phyloP scores from a whole-genome alignment of 2,888 invertebrate species.

The Dynastes hyllus region DNA sequence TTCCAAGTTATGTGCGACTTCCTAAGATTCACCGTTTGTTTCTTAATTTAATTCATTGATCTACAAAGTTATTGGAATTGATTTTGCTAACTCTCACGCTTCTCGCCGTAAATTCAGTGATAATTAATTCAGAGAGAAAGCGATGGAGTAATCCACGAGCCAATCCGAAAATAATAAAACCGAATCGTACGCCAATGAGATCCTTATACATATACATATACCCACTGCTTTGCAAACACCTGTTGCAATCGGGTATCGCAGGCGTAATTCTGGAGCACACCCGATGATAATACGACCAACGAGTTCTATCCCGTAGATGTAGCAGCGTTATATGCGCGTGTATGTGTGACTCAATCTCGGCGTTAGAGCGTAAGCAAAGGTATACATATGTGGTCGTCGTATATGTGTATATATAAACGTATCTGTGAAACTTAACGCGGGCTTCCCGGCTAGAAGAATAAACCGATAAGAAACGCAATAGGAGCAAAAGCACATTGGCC shows the following conservation, averaged over 20 bases:
- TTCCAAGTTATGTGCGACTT: too few species aligned
- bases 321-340: not conserved
- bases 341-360: conserved; percentile 31
- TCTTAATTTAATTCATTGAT: too few species aligned
- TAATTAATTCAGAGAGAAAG: conserved; percentile 17
- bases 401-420: conserved; percentile 20
- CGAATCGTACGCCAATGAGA: not conserved
- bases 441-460: conserved; percentile 44
- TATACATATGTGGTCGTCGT: not conserved
- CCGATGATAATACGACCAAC: conserved; percentile 29
- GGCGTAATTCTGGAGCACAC: conserved; percentile 24
- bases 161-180: conserved; percentile 13
- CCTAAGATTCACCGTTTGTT: too few species aligned
- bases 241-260: conserved; percentile 31
- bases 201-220: not conserved
- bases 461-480: conserved; percentile 51
- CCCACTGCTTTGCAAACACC: conserved; percentile 38
- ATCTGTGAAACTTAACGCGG: conserved; percentile 41
- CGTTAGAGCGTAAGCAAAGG: conserved; percentile 1
- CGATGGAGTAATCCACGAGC: conserved; percentile 7
- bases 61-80: too few species aligned
- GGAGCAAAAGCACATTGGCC: conserved; percentile 56
- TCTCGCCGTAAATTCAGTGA: not conserved
- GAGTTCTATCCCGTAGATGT: not conserved
- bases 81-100: too few species aligned